Base-by-base conservation (phyloP, 2,888 invertebrate species). In the Pegoplata infirma region DNA sequence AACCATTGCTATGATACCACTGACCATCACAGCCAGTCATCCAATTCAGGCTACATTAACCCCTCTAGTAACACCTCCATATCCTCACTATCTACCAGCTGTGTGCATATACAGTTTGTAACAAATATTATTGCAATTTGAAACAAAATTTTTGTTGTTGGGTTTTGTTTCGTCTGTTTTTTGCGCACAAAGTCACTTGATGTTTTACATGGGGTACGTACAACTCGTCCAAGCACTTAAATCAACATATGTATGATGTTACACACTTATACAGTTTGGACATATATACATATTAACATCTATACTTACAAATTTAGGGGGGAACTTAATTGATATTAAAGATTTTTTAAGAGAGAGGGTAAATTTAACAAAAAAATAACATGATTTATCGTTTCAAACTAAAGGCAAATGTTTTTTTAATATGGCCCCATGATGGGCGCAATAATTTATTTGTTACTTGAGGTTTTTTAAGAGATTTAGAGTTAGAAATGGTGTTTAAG, bases 121-220 rank as follows among this genome's bases (percentile, higher is more conserved):
- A 75, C 67, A 68, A 28, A 61, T 68, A 63, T 53, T 68, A 63
- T 47, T 68, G 55, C 63, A 68, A 75, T 68, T 61, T 75, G 75
- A 75, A 68, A 68, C 66, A 66, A n/a, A n/a, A 17, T 63, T 75
- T 67, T 6, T 46, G 2, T 46, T 46, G 21, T 40, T 49, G 12
- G 1, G 23, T 40, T 49, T 4, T 3, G 40, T 21, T 53, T 17
- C 5, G 5, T 46, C 14, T 36, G 4, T 16, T 53, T 63, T 63
- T 67, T 73, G 44, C n/a, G n/a, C 59, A 36, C 69, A 79, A 74
- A 79, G 71, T 79, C 79, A 79, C 74, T 75, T 79, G 79, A 79
- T 79, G 79, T 79, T 79, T 71, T 75, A 79, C 79, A 79, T 79
- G 75, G 71, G 63, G 78, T 58, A 67, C 71, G 68, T 71, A 75